These are phyloP conservation scores for Drosophila flavopinicola DNA, from an alignment of 2,888 invertebrate species.

Conservation along the genomic window DNA sequence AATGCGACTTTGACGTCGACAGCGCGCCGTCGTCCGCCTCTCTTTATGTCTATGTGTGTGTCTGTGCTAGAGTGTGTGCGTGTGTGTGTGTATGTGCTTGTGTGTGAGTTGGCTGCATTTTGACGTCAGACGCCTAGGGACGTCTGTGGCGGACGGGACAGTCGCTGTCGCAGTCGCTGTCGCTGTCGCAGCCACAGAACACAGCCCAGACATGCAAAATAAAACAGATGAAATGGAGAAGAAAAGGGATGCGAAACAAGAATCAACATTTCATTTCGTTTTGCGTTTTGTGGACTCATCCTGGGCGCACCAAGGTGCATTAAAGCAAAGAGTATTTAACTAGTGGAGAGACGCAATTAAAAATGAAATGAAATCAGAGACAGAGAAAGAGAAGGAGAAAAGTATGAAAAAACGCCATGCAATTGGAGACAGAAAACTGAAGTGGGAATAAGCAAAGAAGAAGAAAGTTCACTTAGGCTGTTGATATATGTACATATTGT, in stretches of 20 bases:
- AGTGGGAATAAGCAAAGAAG: too few relatives aligned
- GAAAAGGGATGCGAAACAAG: slow-evolving; percentile 27
- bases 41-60: slow-evolving; percentile 11
- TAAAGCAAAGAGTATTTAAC: slow-evolving; percentile 35
- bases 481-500: too few relatives aligned
- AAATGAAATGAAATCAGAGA: slow-evolving; percentile 7
- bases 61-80: too few relatives aligned
- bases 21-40: slow-evolving; percentile 30
- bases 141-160: slow-evolving; percentile 35
- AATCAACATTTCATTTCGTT: slow-evolving; percentile 19
- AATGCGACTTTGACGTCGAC: slow-evolving; percentile 57
- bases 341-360: slow-evolving; percentile 17
- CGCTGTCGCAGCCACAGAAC: slow-evolving; percentile 1
- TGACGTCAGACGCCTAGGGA: slow-evolving; percentile 73
- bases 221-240: slow-evolving; percentile 48
- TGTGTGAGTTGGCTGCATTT: slow-evolving; percentile 62
- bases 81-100: slow-evolving; percentile 17
- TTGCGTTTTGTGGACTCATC: slow-evolving; percentile 31
- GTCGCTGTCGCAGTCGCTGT: too few relatives aligned
- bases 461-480: too few relatives aligned
- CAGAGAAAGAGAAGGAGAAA: background rate
- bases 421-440: too few relatives aligned
- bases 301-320: slow-evolving; percentile 25
- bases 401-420: too few relatives aligned
- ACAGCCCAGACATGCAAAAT: slow-evolving; percentile 68